Base-by-base conservation (phyloP, 2,888 invertebrate genomes). In the Xanthia togata region DNA sequence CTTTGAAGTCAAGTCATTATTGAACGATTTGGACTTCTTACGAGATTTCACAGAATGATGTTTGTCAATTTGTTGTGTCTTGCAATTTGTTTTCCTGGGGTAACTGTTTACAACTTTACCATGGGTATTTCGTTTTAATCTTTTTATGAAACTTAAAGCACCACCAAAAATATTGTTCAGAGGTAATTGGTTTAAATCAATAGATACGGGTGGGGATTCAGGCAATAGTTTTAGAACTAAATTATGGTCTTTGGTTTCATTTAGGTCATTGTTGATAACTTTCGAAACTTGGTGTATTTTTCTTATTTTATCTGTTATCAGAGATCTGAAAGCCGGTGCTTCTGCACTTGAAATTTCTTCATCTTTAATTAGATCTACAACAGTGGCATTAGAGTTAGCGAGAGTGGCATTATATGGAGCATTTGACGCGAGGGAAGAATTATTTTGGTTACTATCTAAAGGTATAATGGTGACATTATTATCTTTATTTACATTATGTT, bases 121-220 rank as follows among this genome's bases (percentile, higher is more conserved):
- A 0, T 35, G 2, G 0, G 23, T 20, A 0, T 53, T 35, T 35
- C 85, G 44, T 71, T 81, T 83, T 0, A 76, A 57, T 69, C 85
- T 60, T 12, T 65, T 76, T 2, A 83, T 17, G 0, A 85, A 64
- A 23, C 38, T 53, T 0, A 81, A 20, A 14, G 82, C 71, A 0
- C 17, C 57, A 41, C n/a, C 50, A 26, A 83, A 1, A 0, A 83
- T 0, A 59, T 69, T 57, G 3, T 47, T 57, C 0, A 81, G 0
- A 11, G 82, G 82, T 53, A 76, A 11, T 41, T 73, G 60, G 5
- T 71, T 47, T 23, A 76, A 47, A n/a, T 68, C 67, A 23, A 76
- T 3, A 3, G 53, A 31, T 44, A 57, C 1, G 3, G 65, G 26
- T 38, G 23, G 6, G 0, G 57, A 0, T 65, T 59, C 38, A 5